These are phyloP conservation scores for Arctocebus calabarensis DNA, from an alignment of 2,797 vertebrate genomes.

Conservation along the genomic window DNA sequence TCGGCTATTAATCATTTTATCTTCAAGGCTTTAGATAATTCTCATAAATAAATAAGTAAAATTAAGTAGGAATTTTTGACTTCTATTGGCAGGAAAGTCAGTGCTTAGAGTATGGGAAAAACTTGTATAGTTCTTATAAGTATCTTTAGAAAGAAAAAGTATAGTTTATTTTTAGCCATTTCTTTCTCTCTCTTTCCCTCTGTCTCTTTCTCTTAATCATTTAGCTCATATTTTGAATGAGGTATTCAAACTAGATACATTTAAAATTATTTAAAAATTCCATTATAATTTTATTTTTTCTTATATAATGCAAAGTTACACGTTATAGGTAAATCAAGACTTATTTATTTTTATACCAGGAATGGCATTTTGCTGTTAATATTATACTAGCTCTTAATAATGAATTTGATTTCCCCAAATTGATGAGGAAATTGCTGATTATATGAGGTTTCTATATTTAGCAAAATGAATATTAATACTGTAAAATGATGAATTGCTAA, in stretches of 20 bases:
- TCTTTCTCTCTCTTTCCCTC: no score
- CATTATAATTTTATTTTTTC: background rate
- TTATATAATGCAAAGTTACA: slow-evolving; percentile 57
- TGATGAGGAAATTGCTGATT: slow-evolving; percentile 78
- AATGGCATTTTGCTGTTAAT: slow-evolving; percentile 72
- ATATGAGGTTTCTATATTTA: slow-evolving; percentile 69
- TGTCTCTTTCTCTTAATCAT: background rate
- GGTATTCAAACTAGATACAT: background rate
- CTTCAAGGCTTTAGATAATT: background rate
- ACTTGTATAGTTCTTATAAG: background rate
- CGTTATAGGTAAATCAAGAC: slow-evolving; percentile 70
- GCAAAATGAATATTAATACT: slow-evolving; percentile 78
- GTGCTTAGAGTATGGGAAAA: background rate
- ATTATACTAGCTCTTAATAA: slow-evolving; percentile 69
- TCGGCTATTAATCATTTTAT: background rate
- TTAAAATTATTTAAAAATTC: slow-evolving; percentile 39
- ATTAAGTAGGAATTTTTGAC: background rate
- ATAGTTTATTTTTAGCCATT: background rate
- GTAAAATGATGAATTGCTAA: slow-evolving; percentile 76
- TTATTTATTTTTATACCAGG: slow-evolving; percentile 77
- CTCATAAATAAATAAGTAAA: background rate
- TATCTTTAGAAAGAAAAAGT: background rate
- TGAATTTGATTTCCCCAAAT: slow-evolving; percentile 74
- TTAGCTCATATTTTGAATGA: background rate
- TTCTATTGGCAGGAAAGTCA: background rate